Evolutionary conservation across 2,113 vertebrate species (phyloP).

Genomic region (Apteryx mantelli): DNA sequence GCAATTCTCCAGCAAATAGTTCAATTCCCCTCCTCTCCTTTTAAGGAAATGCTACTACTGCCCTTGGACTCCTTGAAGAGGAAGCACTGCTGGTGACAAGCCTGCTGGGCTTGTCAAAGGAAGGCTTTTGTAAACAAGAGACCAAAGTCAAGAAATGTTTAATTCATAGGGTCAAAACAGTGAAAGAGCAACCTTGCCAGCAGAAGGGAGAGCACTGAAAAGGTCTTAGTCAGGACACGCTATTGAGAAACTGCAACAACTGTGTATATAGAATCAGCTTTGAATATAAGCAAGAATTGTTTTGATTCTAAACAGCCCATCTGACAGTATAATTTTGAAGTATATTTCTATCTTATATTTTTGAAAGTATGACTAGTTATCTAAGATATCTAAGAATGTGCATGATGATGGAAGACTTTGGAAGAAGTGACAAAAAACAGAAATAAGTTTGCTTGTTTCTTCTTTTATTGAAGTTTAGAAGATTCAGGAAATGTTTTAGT

Average conservation of each 20-base stretch:
- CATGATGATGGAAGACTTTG: not conserved
- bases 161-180: not conserved
- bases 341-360: not conserved
- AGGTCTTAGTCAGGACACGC: not conserved
- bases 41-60: not conserved
- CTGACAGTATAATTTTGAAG: not conserved
- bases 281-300: not conserved
- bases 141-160: not conserved
- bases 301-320: not conserved
- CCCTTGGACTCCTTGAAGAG: not conserved
- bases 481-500: not conserved
- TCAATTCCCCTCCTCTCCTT: not conserved
- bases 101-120: not conserved
- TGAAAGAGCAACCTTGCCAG: not conserved
- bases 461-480: not conserved
- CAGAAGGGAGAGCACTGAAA: not conserved
- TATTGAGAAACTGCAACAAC: not conserved
- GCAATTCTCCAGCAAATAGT: not conserved
- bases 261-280: not conserved
- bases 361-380: not conserved
- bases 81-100: not conserved
- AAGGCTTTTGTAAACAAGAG: not conserved
- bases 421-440: not conserved
- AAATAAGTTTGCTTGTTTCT: not conserved
- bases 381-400: not conserved